A percentile compares a stretch with the other conserved stretches of the same genome.
phyloP scores from a whole-genome alignment of 1,140 invertebrate species.

The Adelges cooleyi region DNA sequence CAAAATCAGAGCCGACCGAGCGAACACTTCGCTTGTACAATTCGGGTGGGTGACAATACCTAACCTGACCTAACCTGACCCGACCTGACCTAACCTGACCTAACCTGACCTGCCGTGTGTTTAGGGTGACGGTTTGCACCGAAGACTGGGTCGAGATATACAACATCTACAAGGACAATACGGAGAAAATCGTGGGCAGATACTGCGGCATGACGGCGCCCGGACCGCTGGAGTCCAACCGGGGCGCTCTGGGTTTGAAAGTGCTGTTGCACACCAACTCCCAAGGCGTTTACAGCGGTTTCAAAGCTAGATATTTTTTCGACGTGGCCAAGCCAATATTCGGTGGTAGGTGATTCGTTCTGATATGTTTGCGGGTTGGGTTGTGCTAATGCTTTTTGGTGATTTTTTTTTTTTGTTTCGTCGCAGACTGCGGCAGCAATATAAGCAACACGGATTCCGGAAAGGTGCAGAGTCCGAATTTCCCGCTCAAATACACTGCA shows the following conservation, averaged over 20 bases:
- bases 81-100: too few species aligned
- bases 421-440: conserved; percentile 74
- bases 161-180: conserved; percentile 67
- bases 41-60: too few species aligned
- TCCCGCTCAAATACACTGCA: conserved; percentile 72
- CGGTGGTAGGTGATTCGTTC: conserved; percentile 53
- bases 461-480: conserved; percentile 74
- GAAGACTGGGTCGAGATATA: conserved; percentile 90
- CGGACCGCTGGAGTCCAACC: conserved; percentile 78
- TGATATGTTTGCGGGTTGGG: too few species aligned
- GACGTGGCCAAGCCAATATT: conserved; percentile 75
- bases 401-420: conserved; percentile 7
- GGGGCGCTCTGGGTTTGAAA: conserved; percentile 68
- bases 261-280: conserved; percentile 73
- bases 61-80: too few species aligned
- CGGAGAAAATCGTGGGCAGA: conserved; percentile 68
- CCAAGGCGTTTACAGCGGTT: conserved; percentile 74
- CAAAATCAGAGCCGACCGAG: conserved; percentile 61
- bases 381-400: too few species aligned
- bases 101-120: too few species aligned
- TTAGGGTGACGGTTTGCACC: conserved; percentile 52
- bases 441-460: conserved; percentile 61
- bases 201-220: conserved; percentile 75
- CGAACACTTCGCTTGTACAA: conserved; percentile 43
- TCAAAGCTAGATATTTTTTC: conserved; percentile 80